Evolutionary conservation across 2,113 vertebrate genomes (phyloP), one percentile per base, ranked within the genome.

Genomic region (Rhegmatorhina hoffmannsi): DNA sequence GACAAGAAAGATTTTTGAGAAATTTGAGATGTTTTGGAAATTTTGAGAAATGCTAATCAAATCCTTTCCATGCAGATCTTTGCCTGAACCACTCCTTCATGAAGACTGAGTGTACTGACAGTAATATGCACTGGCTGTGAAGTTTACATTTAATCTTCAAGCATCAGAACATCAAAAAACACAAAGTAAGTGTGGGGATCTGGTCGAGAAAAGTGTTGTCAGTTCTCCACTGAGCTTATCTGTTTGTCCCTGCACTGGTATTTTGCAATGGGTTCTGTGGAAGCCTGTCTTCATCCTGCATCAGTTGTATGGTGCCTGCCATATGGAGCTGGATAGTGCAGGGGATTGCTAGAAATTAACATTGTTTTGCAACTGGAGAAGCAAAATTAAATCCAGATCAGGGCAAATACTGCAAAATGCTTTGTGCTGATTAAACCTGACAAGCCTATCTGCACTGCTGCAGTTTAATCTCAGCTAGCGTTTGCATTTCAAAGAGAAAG

Each of bases 401-500:
- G 47, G 69, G 44, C n/a, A 92, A 92, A 96, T 74, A 40, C 31
- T 73, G 46, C 58, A 84, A 72, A 92, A 59, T 68, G 21, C 44
- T 44, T 91, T 55, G 20, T 86, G 40, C 59, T 93, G 64, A 90
- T 74, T 77, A 49, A 77, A 86, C 90, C 52, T 87, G 78, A 87
- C 47, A 80, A 78, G 84, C 47, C 75, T 92, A 93, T 92, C 94
- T 91, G 52, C 11, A 3, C 85, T 84, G 47, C 43, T 88, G 67
- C 40, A 91, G 89, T 90, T 79, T 79, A 96, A 80, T 93, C 92
- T 89, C 59, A 76, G 87, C 67, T 44, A 68, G 26, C 24, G 93
- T 72, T 85, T 95, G 84, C 80, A 93, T 93, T 96, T 89, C 97
- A 91, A 94, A 96, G 76, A 29, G 56, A 84, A 91, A 95, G 91